Conservation (phyloP, 2,113 vertebrate genomes). For the Hylia prasina region DNA sequence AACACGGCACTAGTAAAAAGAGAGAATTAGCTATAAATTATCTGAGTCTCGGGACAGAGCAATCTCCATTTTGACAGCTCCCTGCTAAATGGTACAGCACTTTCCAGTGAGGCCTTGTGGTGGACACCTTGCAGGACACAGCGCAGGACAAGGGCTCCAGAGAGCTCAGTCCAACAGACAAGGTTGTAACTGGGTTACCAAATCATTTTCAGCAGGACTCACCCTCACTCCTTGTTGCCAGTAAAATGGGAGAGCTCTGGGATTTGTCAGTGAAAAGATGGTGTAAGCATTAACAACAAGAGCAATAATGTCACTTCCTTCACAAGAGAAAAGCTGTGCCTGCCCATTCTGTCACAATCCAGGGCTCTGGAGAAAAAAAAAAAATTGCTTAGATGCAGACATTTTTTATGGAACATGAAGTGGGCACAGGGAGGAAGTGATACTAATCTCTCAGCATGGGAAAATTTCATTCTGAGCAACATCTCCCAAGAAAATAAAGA, state of each 20-base stretch:
- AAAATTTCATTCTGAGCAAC: not conserved
- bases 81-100: not conserved
- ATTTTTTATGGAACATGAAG: not conserved
- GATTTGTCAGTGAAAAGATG: not conserved
- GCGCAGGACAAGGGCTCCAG: fast-evolving
- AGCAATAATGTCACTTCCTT: not conserved
- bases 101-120: not conserved
- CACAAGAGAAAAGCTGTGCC: not conserved
- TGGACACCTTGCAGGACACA: not conserved
- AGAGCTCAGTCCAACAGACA: not conserved
- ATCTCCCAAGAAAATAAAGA: not conserved
- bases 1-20: not conserved
- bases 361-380: not conserved
- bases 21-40: not conserved
- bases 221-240: not conserved
- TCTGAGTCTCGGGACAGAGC: not conserved
- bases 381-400: not conserved
- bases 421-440: not conserved
- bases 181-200: not conserved
- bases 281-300: not conserved
- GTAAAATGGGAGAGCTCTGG: not conserved
- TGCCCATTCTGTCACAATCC: not conserved
- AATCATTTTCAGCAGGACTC: not conserved
- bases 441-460: not conserved
- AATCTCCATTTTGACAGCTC: not conserved